Percentiles rank a stretch among this genome's conserved stretches.
Conservation (phyloP, 2,797 vertebrate species). For the Paedocypris micromegethes region DNA sequence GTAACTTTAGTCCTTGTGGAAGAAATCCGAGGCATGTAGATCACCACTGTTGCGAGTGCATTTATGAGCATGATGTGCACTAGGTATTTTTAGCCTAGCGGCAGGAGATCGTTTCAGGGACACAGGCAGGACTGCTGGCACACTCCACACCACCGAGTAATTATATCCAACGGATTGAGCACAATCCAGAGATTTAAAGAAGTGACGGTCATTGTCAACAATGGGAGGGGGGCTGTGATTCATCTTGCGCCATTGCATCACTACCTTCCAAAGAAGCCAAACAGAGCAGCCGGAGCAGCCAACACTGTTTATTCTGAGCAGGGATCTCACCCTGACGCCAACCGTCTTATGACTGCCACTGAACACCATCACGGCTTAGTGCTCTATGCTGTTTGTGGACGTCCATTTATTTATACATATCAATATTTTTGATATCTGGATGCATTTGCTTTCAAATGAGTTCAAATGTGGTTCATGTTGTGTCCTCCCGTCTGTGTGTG, state of each 20-base stretch:
- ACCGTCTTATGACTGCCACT: slow-evolving; percentile 47
- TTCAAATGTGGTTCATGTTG: too few species aligned
- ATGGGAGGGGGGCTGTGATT: slow-evolving; percentile 32
- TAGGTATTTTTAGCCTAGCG: slow-evolving; percentile 44
- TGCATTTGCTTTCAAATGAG: too few species aligned
- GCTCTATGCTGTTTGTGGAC: too few species aligned
- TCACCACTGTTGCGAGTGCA: slow-evolving; percentile 36
- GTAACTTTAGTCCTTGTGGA: slow-evolving; percentile 48
- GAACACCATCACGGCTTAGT: slow-evolving; percentile 34
- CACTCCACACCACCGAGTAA: slow-evolving; percentile 6
- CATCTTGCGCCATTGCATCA: slow-evolving; percentile 44
- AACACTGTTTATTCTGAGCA: slow-evolving; percentile 43
- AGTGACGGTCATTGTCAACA: slow-evolving; percentile 13
- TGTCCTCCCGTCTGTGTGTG: too few species aligned
- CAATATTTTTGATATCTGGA: too few species aligned
- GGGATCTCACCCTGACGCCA: slow-evolving; percentile 32
- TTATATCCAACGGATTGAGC: slow-evolving; percentile 40
- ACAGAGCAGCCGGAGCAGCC: slow-evolving; percentile 41
- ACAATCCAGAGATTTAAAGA: slow-evolving; percentile 35
- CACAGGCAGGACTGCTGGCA: slow-evolving; percentile 12
- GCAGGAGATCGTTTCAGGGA: slow-evolving; percentile 45
- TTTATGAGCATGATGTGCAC: slow-evolving; percentile 48
- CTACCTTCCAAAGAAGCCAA: slow-evolving; percentile 38
- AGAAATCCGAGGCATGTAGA: slow-evolving; percentile 49
- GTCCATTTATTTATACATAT: too few species aligned